Base-by-base conservation (phyloP, 2,113 vertebrate species). In the Dendrocopos noguchii region DNA sequence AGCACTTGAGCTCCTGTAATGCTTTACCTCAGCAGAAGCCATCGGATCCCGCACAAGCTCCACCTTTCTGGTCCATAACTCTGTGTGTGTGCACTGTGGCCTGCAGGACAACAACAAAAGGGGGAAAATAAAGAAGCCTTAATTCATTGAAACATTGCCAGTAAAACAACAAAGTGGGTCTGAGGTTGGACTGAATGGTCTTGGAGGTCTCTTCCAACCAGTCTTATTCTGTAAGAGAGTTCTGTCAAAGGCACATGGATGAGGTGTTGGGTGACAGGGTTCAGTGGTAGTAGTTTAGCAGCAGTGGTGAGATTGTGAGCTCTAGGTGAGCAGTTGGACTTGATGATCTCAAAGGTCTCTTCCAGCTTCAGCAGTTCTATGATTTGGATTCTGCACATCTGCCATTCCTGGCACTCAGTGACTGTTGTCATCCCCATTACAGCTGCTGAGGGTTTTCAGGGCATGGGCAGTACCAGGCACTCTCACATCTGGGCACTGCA, bases 391-490 rank as follows among this genome's bases (percentile, higher is more conserved):
- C 59, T 61, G 50, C 65, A 12, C 27, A 53, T 53, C 20, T 34
- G 17, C 4, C 5, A 1, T 19, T 70, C 25, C 61, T 63, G 47
- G 28, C 50, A 52, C 1, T 12, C 9, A 1, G 44, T n/a, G 73
- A 7, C 16, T 25, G 1, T 1, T 21, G 6, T 22, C 27, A 29
- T 18, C 34, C n/a, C 55, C 36, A 1, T 64, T 21, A 2, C 52
- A 55, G 6, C 34, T 36, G n/a, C 34, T 39, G 33, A 71, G 63
- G 39, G 22, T 63, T 78, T 71, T 6, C 44, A 56, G 87, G 59
- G 15, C 59, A 19, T 1, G 1, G 34, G 22, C 25, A 50, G 12
- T 3, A 28, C 7, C 31, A 31, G 46, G 19, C 1, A 0, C 28
- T 16, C 27, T 17, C 10, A 7, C 31, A 61, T 39, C 52, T 50